These are phyloP conservation scores for Erpornis zantholeuca DNA, from an alignment of 2,113 vertebrate species.

Conservation along the genomic window DNA sequence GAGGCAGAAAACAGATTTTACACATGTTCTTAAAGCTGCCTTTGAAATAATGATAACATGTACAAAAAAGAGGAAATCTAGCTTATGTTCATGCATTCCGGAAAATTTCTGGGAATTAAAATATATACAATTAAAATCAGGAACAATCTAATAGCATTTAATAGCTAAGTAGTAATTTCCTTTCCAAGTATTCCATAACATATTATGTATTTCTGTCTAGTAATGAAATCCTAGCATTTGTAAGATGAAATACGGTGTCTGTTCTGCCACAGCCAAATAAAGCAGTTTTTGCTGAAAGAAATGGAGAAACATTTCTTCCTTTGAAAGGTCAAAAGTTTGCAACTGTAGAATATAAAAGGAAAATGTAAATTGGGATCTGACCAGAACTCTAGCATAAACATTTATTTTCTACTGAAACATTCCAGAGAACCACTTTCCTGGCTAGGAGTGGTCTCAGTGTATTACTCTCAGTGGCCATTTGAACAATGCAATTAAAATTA, in stretches of 20 bases:
- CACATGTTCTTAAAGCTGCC: background rate
- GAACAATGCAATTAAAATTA: background rate
- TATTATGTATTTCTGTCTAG: background rate
- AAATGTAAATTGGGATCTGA: background rate
- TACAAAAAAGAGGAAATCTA: background rate
- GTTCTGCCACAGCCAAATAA: background rate
- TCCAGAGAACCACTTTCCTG: background rate
- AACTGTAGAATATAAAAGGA: background rate
- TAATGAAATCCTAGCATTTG: background rate
- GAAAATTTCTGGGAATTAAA: background rate
- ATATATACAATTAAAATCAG: background rate
- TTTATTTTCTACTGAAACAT: background rate
- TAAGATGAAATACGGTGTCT: background rate
- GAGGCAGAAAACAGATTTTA: background rate
- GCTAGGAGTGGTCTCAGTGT: background rate
- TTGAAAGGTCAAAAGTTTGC: conserved; percentile 1
- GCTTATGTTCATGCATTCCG: accelerated
- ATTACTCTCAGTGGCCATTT: background rate
- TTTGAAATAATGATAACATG: background rate
- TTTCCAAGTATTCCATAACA: background rate
- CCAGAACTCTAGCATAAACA: background rate
- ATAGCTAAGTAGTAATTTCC: background rate
- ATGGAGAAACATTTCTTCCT: background rate
- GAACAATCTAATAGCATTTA: background rate
- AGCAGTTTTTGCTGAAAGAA: background rate